Evolutionary conservation across 1,140 invertebrate genomes (phyloP).

Genomic region (Spodoptera frugiperda): DNA sequence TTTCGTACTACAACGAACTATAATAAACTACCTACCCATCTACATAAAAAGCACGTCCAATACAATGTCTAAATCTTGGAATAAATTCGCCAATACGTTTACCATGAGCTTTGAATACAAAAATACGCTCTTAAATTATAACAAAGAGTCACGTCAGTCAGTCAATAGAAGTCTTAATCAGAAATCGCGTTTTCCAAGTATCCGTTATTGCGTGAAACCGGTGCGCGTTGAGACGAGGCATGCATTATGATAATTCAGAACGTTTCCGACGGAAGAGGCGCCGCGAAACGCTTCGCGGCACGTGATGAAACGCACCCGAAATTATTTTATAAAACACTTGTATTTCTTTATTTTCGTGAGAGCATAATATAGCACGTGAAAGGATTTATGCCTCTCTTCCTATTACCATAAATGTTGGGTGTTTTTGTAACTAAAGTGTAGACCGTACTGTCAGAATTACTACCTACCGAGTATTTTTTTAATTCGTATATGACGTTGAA

Average conservation of each 20-base stretch:
- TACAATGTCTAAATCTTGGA: neutral
- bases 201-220: constrained; percentile 52
- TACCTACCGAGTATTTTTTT: too few species aligned
- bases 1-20: neutral
- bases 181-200: constrained; percentile 43
- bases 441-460: too few species aligned
- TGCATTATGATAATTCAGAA: constrained; percentile 64
- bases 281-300: constrained; percentile 50
- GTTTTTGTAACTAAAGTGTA: constrained; percentile 4
- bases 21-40: too few species aligned
- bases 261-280: constrained; percentile 50
- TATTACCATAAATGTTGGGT: too few species aligned
- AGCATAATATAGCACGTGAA: neutral
- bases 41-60: neutral
- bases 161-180: constrained; percentile 45
- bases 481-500: too few species aligned
- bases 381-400: too few species aligned
- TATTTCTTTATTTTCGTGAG: constrained; percentile 16
- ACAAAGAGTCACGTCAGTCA: constrained; percentile 34
- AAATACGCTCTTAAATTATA: constrained; percentile 33
- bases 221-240: constrained; percentile 54
- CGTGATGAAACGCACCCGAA: constrained; percentile 47
- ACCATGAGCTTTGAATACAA: neutral
- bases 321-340: constrained; percentile 29
- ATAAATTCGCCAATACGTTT: neutral